Evolutionary conservation across 2,888 invertebrate species (phyloP), one percentile per base, ranked within the genome.

Genomic region (Mythimna loreyi): DNA sequence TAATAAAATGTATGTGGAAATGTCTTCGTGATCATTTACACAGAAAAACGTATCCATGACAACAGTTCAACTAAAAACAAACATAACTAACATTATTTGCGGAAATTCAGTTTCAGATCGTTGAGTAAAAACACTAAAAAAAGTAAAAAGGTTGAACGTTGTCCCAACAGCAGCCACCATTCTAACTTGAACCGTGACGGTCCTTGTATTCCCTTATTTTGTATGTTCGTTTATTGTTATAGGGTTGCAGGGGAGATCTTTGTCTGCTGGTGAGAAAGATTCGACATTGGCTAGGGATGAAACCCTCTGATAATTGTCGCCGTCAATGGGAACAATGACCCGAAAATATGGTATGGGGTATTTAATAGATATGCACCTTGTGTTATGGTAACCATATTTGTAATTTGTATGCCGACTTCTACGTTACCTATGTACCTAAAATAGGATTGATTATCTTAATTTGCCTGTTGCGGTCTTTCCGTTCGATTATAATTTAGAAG

Each of bases 231-330:
- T 69, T 75, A 70, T 72, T 68, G 57, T 62, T 64, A 43, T 33
- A 49, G 49, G 25, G 70, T 49, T 53, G 53, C 58, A 67, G 59
- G 74, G 80, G 40, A 82, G 87, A 21, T 83, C 80, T 80, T 65
- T 63, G 75, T 84, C 75, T 64, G 62, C 47, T 83, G 84, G 87
- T 64, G 75, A 62, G 72, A 74, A 78, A 76, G 75, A 79, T 75
- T 82, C 78, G 80, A 71, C 84, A 85, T 85, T 86, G 86, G 85
- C 86, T 85, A 86, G 85, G 83, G 90, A 86, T 85, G 85, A 83
- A 73, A 87, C 89, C 92, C 89, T 86, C 83, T 81, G 82, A 87
- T 91, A 91, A 92, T 91, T 89, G 90, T 90, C 89, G 86, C 65
- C 62, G 80, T 60, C 84, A 85, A 79, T 85, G 87, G 85, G 90